Conservation (phyloP, 1,140 invertebrate species). For the Papilio xuthus region DNA sequence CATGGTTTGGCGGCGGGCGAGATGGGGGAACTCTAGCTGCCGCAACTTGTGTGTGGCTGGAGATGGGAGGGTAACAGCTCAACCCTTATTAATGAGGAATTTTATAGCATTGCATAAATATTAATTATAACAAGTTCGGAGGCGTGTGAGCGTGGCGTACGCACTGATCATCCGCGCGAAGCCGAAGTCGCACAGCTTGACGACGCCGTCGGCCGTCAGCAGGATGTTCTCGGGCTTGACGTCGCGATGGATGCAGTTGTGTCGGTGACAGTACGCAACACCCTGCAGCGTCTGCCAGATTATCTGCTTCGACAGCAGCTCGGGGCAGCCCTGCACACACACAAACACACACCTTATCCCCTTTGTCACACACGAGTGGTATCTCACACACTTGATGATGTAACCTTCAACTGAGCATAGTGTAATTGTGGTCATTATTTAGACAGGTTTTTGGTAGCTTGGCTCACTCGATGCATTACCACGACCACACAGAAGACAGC, state of each 20-base stretch:
- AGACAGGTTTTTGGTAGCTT: background rate
- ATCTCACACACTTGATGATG: background rate
- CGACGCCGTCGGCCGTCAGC: conserved; percentile 95
- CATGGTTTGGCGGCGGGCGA: too few species aligned
- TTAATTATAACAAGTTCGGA: background rate
- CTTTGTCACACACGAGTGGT: too few species aligned
- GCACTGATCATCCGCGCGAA: conserved; percentile 98
- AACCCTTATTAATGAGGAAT: too few species aligned
- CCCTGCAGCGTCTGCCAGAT: conserved; percentile 98
- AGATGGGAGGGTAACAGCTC: too few species aligned
- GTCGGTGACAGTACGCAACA: conserved; percentile 97
- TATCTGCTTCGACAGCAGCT: conserved; percentile 91
- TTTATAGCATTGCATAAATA: too few species aligned
- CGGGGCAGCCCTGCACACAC: conserved; percentile 87
- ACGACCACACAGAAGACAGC: too few species aligned
- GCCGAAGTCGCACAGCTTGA: conserved; percentile 99
- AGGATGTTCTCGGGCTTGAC: conserved; percentile 99
- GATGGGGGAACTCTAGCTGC: too few species aligned
- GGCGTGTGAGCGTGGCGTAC: conserved; percentile 58
- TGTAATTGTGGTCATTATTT: background rate
- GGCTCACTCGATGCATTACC: too few species aligned
- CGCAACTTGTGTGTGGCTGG: too few species aligned
- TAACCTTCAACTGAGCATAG: background rate
- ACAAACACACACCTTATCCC: background rate
- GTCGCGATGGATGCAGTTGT: conserved; percentile 98